A percentile compares a stretch with the other conserved stretches of the same genome.
phyloP scores from a whole-genome alignment of 2,888 invertebrate genomes.

The Hypselothyrea guttata region DNA sequence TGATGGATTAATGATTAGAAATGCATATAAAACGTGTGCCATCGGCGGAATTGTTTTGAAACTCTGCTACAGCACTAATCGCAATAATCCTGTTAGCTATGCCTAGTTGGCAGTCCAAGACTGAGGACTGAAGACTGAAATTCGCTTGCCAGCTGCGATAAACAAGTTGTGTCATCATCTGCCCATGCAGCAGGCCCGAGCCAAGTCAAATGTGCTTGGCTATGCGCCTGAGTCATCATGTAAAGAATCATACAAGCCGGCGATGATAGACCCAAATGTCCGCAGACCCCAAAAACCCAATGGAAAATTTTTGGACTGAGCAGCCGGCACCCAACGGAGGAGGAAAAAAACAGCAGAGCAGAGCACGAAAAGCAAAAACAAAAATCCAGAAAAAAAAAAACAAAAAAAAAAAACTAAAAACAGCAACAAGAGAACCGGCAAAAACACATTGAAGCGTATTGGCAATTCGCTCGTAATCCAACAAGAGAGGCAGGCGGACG shows the following conservation, averaged over 20 bases:
- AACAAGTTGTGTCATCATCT: slow-evolving; percentile 38
- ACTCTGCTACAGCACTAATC: too few relatives aligned
- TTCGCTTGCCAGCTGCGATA: slow-evolving; percentile 7
- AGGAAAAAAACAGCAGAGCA: slow-evolving; percentile 14
- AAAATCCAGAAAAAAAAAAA: too few relatives aligned
- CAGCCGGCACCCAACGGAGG: slow-evolving; percentile 28
- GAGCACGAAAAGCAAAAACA: slow-evolving; percentile 12
- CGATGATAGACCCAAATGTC: slow-evolving; percentile 19
- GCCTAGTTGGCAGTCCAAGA: slow-evolving; percentile 10
- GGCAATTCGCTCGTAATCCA: slow-evolving; percentile 66
- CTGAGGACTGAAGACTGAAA: too few relatives aligned
- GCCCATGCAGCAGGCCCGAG: slow-evolving; percentile 14
- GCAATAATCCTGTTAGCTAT: slow-evolving; percentile 18
- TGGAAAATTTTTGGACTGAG: slow-evolving; percentile 62
- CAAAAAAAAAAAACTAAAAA: slow-evolving; percentile 17
- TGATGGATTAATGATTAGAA: too few relatives aligned
- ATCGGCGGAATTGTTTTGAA: too few relatives aligned
- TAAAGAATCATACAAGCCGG: slow-evolving; percentile 26
- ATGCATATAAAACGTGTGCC: too few relatives aligned
- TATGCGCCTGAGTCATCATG: slow-evolving; percentile 42
- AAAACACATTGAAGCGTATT: slow-evolving; percentile 41
- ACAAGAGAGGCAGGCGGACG: slow-evolving; percentile 37
- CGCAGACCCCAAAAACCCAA: slow-evolving; percentile 40
- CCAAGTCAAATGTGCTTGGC: background rate
- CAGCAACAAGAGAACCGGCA: slow-evolving; percentile 8